These are phyloP conservation scores for Hippocampus abdominalis DNA, from an alignment of 2,113 vertebrate species.

Conservation along the genomic window DNA sequence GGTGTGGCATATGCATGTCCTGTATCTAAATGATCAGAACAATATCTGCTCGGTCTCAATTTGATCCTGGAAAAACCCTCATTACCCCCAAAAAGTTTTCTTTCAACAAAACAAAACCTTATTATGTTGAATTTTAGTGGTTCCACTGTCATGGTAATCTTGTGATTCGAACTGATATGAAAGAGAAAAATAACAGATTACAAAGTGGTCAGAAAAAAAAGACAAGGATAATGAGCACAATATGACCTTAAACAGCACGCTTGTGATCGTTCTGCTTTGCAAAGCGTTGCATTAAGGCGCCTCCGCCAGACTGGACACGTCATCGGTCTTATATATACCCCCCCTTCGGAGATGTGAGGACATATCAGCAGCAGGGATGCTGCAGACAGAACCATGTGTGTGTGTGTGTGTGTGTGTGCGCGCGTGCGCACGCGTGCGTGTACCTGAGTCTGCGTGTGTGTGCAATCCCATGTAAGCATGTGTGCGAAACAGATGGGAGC, in stretches of 20 bases:
- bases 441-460: conserved; percentile 2
- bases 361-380: conserved; percentile 51
- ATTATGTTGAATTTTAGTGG: neutral
- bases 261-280: conserved; percentile 16
- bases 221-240: conserved; percentile 11
- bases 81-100: too few species aligned
- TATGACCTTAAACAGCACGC: conserved; percentile 3
- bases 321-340: conserved; percentile 47
- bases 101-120: too few species aligned
- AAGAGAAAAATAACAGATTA: neutral
- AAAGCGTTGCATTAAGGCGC: conserved; percentile 53
- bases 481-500: conserved; percentile 72
- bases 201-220: neutral
- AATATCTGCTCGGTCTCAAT: too few species aligned
- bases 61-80: too few species aligned
- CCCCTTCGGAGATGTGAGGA: conserved; percentile 61
- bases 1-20: too few species aligned
- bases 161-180: neutral
- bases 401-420: conserved; percentile 12
- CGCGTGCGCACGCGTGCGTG: conserved; percentile 5
- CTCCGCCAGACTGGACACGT: conserved; percentile 53
- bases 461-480: conserved; percentile 50
- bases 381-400: conserved; percentile 34
- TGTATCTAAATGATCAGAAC: too few species aligned
- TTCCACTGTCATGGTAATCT: neutral